Conservation (phyloP, 2,888 invertebrate genomes). For the Drosophila mayaguana region DNA sequence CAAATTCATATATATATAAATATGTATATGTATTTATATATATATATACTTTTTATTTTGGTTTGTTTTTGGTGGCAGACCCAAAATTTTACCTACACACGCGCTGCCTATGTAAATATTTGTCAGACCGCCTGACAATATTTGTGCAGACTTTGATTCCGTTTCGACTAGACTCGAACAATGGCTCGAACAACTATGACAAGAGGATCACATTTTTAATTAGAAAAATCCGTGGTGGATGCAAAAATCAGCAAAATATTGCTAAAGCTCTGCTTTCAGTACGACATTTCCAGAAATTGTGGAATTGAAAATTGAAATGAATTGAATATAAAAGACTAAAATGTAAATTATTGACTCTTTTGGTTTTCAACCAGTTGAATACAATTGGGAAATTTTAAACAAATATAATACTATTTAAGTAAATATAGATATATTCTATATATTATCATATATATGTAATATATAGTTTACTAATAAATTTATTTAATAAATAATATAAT, state of each 20-base stretch:
- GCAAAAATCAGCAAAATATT: neutral
- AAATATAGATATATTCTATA: too few species aligned
- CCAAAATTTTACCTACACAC: slow-evolving; percentile 64
- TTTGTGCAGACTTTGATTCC: slow-evolving; percentile 68
- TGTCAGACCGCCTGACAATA: slow-evolving; percentile 74
- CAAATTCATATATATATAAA: neutral
- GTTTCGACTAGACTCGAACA: slow-evolving; percentile 25
- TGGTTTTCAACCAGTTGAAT: too few species aligned
- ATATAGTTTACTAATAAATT: too few species aligned
- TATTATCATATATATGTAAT: too few species aligned
- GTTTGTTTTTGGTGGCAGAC: slow-evolving; percentile 27
- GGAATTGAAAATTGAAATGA: too few species aligned
- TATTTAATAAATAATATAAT: too few species aligned
- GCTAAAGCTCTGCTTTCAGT: too few species aligned
- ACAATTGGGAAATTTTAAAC: too few species aligned
- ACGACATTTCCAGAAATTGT: too few species aligned
- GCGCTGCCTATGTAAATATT: slow-evolving; percentile 72
- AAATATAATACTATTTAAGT: too few species aligned
- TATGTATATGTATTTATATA: neutral
- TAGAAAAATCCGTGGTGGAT: neutral
- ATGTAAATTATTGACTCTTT: too few species aligned
- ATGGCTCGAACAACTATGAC: slow-evolving; percentile 17
- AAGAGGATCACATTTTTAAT: neutral
- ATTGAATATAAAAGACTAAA: too few species aligned
- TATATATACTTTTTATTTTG: slow-evolving; percentile 15